Base-by-base conservation (phyloP, 2,797 vertebrate genomes). In the Sebastes minor region DNA sequence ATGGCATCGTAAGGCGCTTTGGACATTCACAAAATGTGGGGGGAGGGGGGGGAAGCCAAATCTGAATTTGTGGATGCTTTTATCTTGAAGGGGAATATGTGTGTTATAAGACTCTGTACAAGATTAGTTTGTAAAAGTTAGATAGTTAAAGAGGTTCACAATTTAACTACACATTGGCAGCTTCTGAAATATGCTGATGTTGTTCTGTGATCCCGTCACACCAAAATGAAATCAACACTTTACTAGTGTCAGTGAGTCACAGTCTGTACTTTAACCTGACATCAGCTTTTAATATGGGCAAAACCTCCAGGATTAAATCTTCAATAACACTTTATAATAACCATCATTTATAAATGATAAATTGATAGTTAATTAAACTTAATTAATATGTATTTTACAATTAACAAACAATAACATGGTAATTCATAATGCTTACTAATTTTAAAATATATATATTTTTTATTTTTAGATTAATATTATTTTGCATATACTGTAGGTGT, bases 1-100 rank as follows among this genome's bases (percentile, higher is more conserved):
- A 63, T 71, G 87, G 87, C 86, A 86, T 89, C 67, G 55, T 94
- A 94, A 94, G 93, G 93, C 92, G 91, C 90, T 94, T 91, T 91
- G 91, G 92, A 95, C 88, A 88, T 92, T 93, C 88, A 83, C 89
- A 55, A 82, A 72, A 89, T 80, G 82, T 77, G 69, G 57, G 25
- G 5, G 3, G n/a, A n/a, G n/a, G 8, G 5, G 9, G n/a, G 1
- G 27, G 22, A 57, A 80, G 82, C 76, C 83, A 57, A 78, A 83
- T 91, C 7, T 30, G 38, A 71, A 82, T 82, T 38, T 28, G 76
- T 46, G 78, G 75, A 61, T 49, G 3, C 42, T 77, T 86, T 83
- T 55, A 75, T 76, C 80, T 78, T 71, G 57, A 74, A 61, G 61
- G 78, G 70, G 23, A 69, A 38, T 28, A 25, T 60, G 52, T 60